Evolutionary conservation across 2,888 invertebrate species (phyloP), one percentile per base, ranked within the genome.

Genomic region (Seira ritae): DNA sequence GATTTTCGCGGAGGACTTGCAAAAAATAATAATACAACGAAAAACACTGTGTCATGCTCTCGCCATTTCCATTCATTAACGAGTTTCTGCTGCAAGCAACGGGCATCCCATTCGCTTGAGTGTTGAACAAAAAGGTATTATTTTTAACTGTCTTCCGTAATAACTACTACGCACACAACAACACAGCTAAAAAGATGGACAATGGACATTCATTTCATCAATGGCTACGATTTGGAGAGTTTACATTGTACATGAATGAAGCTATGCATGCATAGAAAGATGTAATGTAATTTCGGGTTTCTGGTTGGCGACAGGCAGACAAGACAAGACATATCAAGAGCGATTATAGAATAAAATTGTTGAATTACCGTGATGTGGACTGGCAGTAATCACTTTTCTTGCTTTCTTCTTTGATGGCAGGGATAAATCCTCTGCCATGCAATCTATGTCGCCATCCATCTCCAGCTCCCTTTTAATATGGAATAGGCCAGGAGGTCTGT

Each of bases 341-440:
- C 12, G 55, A 8, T 55, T 55, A 68, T 31, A 31, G 37, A 4
- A 67, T 24, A 67, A 67, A 67, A 15, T 6, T 65, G 24, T 37
- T 69, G 17, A 20, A 72, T 77, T 67, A 83, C 83, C 83, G 72
- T 78, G 68, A 73, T 78, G 72, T 69, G 77, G 73, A 68, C 74
- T 74, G 1, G 75, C 8, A 6, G 75, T 22, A 23, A 77, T 71
- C 50, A 68, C 83, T 83, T 83, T 83, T 83, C 83, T 85, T 12
- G 84, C 84, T 74, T 83, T 82, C 75, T 88, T 89, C 76, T 86
- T 87, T 2, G 87, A 82, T 50, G 89, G 85, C 74, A 89, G 76
- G 0, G 89, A 88, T 69, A 89, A 85, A 79, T 89, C 89, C 77
- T 89, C 89, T 15, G 89, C 87, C 50, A 85, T 86, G 66, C 87